phyloP scores from a whole-genome alignment of 2,888 invertebrate species.

The Protula sp. region DNA sequence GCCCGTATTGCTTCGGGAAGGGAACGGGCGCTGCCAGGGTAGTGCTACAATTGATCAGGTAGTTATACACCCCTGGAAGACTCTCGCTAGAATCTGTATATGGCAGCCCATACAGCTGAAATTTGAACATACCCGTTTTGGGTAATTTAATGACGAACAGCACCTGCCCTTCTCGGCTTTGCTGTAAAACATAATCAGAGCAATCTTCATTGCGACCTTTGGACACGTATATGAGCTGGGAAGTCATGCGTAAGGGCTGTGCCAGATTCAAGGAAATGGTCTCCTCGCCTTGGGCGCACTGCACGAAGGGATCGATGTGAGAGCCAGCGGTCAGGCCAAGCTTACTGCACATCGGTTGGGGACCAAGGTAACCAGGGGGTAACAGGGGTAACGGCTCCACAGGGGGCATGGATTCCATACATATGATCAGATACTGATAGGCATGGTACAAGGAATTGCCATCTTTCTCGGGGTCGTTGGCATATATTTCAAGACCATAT shows the following conservation, averaged over 20 bases:
- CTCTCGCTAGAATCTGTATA: conserved; percentile 45
- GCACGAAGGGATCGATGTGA: conserved; percentile 49
- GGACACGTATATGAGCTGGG: conserved; percentile 43
- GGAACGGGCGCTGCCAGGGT: conserved; percentile 28
- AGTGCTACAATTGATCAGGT: conserved; percentile 47
- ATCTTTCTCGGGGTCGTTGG: conserved; percentile 49
- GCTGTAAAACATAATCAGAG: conserved; percentile 49
- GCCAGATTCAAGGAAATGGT: conserved; percentile 31
- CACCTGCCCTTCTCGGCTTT: conserved; percentile 27
- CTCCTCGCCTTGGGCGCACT: conserved; percentile 37
- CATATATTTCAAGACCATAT: conserved; percentile 51
- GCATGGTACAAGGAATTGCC: conserved; percentile 50
- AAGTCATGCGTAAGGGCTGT: conserved; percentile 47
- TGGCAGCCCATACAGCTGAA: conserved; percentile 50
- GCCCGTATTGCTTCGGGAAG: conserved; percentile 54
- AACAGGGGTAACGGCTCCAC: conserved; percentile 45
- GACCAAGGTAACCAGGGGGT: conserved; percentile 51
- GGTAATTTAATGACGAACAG: conserved; percentile 30
- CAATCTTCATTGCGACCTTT: conserved; percentile 35
- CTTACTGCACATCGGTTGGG: conserved; percentile 49
- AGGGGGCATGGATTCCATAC: conserved; percentile 40
- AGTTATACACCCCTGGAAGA: conserved; percentile 54
- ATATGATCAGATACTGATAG: conserved; percentile 49
- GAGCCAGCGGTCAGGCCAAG: conserved; percentile 42
- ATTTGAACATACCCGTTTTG: conserved; percentile 49